Evolutionary conservation across 2,113 vertebrate species (phyloP), one percentile per base, ranked within the genome.

Genomic region (Nipponia nippon): DNA sequence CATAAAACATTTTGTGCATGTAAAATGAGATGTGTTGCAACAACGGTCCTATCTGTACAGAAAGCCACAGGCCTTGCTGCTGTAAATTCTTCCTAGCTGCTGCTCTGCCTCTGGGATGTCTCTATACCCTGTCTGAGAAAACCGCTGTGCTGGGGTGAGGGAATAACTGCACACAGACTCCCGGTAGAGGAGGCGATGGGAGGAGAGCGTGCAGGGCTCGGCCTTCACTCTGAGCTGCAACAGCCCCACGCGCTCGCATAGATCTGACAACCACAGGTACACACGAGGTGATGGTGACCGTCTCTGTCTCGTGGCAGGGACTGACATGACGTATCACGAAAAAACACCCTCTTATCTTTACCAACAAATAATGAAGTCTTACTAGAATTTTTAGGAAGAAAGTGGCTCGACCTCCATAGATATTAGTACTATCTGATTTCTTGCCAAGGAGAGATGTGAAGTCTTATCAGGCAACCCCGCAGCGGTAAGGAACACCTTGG

Each of bases 151-250:
- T 32, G 36, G 44, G 38, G 1, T 1, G 6, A 47, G 27, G 42
- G 13, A 13, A 11, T 8, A 4, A 11, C 32, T 15, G 27, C 12
- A 10, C 50, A 13, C 47, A 36, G 30, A 1, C 6, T 11, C 17
- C 13, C 10, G 50, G 62, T 10, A n/a, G 46, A 73, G 38, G 32
- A 72, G 20, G 27, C 18, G 19, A 0, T 10, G 9, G 32, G 8
- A 34, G 27, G 32, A 53, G 15, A 34, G 38, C 0, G 1, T 2
- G 4, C 36, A 53, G 36, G 16, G 9, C 19, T 34, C 3, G 0
- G 21, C 27, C 12, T 14, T 32, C 11, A 6, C 26, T 4, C 30
- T 3, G 21, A 83, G 47, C 20, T 47, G 47, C 36, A 23, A 2
- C 42, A 82, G 11, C 56, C 49, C 40, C 47, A 15, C 0, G 0